Base-by-base conservation (phyloP, 2,888 invertebrate genomes). In the Hipparchia sbordonii region DNA sequence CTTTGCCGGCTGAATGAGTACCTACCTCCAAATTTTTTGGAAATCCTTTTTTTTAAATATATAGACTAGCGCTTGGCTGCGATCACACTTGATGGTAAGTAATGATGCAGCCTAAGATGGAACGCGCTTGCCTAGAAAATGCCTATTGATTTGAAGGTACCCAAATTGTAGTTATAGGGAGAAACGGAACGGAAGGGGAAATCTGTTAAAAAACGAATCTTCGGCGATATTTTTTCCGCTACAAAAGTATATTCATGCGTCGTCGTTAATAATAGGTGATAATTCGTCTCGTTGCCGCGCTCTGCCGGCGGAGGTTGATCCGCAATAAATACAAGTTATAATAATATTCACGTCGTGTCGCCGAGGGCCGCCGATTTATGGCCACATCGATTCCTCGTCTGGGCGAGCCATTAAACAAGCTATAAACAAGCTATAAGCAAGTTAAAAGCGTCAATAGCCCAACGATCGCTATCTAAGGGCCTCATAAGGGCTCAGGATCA, bases 301-400 rank as follows among this genome's bases (percentile, higher is more conserved):
- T 60, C 72, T 80, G 81, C 79, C 77, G 79, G 61, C 67, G 73
- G 46, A 56, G 72, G 62, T 63, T 87, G 87, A 88, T 87, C 87
- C 86, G 83, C 84, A 89, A 89, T 90, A 90, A 89, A 87, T 85
- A 84, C 84, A 84, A 83, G 82, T 82, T 85, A 85, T 89, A 89
- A 89, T 88, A 84, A 85, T 88, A 92, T 92, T 92, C 91, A 84
- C 82, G 84, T 77, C 89, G 80, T 87, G 90, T 90, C 86, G 83
- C 84, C 83, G 79, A 83, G 85, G 85, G 85, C 84, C 82, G 80
- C 82, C 88, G 89, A 89, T 89, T 90, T 90, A 90, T 86, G 81
- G 83, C 81, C 77, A 86, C 83, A 87, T 89, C 88, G 88, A 89
- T 89, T 88, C 85, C 86, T 84, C 82, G 84, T 85, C 84, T 79